These are phyloP conservation scores for Chrysoperla carnea DNA, from an alignment of 1,140 invertebrate species.

Conservation along the genomic window DNA sequence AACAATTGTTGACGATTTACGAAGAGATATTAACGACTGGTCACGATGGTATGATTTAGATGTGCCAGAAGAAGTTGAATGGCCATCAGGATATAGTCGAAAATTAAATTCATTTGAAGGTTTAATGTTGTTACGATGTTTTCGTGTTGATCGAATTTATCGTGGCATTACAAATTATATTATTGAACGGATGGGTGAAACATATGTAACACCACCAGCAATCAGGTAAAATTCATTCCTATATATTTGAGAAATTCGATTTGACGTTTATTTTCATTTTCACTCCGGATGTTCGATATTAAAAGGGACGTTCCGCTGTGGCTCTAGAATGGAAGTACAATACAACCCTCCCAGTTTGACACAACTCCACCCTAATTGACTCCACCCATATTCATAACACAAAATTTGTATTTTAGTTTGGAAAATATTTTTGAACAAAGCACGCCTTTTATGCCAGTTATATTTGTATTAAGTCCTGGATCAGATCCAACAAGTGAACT, in stretches of 20 bases:
- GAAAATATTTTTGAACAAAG: slow-evolving; percentile 70
- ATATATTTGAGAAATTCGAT: not conserved
- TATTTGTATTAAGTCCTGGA: slow-evolving; percentile 75
- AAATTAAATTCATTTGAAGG: slow-evolving; percentile 47
- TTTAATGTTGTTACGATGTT: slow-evolving; percentile 69
- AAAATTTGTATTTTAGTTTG: slow-evolving; percentile 35
- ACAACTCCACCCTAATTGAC: too few species aligned
- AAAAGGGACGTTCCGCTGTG: too few species aligned
- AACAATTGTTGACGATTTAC: slow-evolving; percentile 40
- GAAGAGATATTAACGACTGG: slow-evolving; percentile 41
- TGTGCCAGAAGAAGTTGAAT: slow-evolving; percentile 45
- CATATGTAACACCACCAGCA: slow-evolving; percentile 69
- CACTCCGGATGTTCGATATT: too few species aligned
- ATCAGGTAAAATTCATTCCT: slow-evolving; percentile 35
- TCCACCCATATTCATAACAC: too few species aligned
- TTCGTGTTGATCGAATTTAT: slow-evolving; percentile 73
- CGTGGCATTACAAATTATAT: slow-evolving; percentile 63
- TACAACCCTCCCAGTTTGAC: too few species aligned
- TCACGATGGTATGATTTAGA: slow-evolving; percentile 67
- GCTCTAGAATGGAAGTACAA: too few species aligned
- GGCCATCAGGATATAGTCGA: slow-evolving; percentile 48
- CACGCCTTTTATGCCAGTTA: slow-evolving; percentile 55
- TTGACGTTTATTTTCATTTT: not conserved
- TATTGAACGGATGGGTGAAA: slow-evolving; percentile 60
- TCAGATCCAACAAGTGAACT: slow-evolving; percentile 75